Conservation (phyloP, 2,113 vertebrate species). For the Machaerirhynchus nigripectus region DNA sequence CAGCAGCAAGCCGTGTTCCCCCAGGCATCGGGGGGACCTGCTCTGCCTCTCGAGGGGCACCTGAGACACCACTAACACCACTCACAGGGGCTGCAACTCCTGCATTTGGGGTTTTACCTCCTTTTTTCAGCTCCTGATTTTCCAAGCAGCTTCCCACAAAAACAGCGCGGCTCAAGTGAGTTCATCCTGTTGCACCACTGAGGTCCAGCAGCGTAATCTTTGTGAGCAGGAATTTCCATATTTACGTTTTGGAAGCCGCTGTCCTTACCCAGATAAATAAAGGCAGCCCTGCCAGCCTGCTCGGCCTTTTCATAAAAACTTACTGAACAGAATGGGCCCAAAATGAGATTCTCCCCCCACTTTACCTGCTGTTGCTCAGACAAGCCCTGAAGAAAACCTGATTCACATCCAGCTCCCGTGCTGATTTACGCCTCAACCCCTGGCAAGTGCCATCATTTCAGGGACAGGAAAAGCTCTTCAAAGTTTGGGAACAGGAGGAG, state of each 20-base stretch:
- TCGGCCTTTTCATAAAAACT: not conserved
- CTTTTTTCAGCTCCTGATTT: not conserved
- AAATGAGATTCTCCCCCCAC: not conserved
- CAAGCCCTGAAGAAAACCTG: not conserved
- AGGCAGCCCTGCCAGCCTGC: not conserved
- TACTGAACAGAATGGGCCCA: accelerated
- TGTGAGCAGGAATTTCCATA: not conserved
- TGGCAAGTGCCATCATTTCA: not conserved
- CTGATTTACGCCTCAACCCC: not conserved
- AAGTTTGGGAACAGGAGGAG: not conserved
- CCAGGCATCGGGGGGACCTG: accelerated
- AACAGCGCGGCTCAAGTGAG: accelerated
- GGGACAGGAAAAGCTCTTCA: not conserved
- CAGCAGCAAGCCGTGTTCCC: accelerated
- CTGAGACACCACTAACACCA: not conserved
- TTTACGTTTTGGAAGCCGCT: not conserved
- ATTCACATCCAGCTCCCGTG: not conserved
- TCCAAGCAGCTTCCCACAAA: not conserved
- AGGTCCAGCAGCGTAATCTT: not conserved
- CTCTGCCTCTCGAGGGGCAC: not conserved
- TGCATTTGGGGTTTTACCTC: not conserved
- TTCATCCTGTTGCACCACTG: not conserved
- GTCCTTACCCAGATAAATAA: not conserved
- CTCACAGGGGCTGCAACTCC: not conserved
- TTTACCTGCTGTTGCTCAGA: not conserved